phyloP scores from a whole-genome alignment of 1,140 invertebrate genomes.

The Neodiprion fabricii region DNA sequence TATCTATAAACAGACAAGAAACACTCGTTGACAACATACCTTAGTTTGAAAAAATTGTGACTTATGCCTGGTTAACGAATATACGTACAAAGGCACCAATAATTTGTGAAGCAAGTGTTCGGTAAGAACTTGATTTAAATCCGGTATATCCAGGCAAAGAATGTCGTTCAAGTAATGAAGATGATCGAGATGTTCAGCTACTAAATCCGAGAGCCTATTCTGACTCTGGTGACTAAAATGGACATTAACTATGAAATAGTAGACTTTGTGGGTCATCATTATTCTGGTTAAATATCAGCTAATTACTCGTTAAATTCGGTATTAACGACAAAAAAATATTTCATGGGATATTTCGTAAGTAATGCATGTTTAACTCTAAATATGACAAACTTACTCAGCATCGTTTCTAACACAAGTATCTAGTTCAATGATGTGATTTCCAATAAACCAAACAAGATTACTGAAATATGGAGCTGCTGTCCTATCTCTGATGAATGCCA shows the following conservation, averaged over 20 bases:
- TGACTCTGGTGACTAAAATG: constrained; percentile 85
- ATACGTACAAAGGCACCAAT: constrained; percentile 93
- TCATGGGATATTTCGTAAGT: constrained; percentile 8
- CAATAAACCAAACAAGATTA: constrained; percentile 99
- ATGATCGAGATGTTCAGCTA: constrained; percentile 97
- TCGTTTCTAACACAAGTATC: constrained; percentile 95
- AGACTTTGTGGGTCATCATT: background rate
- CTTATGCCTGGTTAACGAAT: constrained; percentile 74
- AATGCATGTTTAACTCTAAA: background rate
- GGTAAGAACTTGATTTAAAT: constrained; percentile 94
- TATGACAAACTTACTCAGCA: constrained; percentile 78
- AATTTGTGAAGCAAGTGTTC: constrained; percentile 94
- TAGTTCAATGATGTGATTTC: constrained; percentile 95
- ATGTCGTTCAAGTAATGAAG: constrained; percentile 99
- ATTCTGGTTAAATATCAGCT: constrained; percentile 7
- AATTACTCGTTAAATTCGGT: constrained; percentile 4
- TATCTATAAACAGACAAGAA: too few species aligned
- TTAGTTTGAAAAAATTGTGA: constrained; percentile 49
- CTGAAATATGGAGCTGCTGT: constrained; percentile 98
- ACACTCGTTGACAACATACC: constrained; percentile 38
- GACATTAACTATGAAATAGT: background rate
- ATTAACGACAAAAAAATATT: constrained; percentile 13
- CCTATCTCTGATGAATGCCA: constrained; percentile 93
- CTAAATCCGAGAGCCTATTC: constrained; percentile 90
- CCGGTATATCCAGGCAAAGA: constrained; percentile 87